phyloP scores from a whole-genome alignment of 2,113 vertebrate species.

The Tragelaphus scriptus region DNA sequence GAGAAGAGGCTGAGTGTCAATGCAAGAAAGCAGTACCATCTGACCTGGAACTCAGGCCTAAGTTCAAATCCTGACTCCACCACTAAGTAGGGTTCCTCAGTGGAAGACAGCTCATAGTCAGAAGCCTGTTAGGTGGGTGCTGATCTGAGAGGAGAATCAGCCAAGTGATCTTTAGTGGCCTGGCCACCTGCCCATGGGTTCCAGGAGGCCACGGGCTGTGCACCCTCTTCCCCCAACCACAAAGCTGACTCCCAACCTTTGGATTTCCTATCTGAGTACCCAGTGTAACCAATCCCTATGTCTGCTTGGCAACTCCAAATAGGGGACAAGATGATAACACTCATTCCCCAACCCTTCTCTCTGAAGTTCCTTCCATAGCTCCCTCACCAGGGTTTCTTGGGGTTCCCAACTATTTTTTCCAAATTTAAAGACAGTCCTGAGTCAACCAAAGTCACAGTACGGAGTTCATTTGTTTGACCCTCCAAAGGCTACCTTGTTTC shows the following conservation, averaged over 20 bases:
- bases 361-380: background rate
- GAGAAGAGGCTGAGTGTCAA: background rate
- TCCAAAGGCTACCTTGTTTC: background rate
- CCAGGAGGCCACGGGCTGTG: background rate
- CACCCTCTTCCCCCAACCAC: background rate
- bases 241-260: background rate
- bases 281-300: background rate
- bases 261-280: background rate
- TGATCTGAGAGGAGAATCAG: background rate
- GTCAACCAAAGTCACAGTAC: background rate
- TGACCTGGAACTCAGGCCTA: background rate
- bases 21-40: background rate
- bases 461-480: background rate
- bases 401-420: background rate
- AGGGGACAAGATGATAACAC: background rate
- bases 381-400: background rate
- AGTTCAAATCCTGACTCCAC: background rate
- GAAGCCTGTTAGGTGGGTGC: background rate
- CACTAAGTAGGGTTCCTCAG: background rate
- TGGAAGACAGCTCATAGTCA: background rate
- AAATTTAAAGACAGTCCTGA: background rate
- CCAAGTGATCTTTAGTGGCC: background rate
- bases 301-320: background rate
- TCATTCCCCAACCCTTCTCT: background rate
- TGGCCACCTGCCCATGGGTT: background rate